Conservation (phyloP, 2,113 vertebrate species). For the Xiphophorus maculatus region DNA sequence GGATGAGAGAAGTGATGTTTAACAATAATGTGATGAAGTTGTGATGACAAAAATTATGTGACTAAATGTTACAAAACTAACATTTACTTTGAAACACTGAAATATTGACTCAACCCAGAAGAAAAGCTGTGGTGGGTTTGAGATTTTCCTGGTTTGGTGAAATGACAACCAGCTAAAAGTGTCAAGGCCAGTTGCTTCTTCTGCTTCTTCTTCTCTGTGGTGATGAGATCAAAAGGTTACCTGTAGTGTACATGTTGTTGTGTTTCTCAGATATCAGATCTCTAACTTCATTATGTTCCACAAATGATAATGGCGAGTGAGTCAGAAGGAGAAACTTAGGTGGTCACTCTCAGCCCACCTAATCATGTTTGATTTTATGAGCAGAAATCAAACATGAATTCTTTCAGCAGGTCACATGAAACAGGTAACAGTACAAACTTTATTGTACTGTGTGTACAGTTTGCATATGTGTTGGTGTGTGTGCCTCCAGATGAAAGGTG, state of each 20-base stretch:
- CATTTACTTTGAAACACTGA: too few species aligned
- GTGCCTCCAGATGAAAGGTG: conserved; percentile 64
- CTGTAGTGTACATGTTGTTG: too few species aligned
- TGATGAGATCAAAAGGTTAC: too few species aligned
- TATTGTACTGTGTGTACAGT: not conserved
- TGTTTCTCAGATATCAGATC: not conserved
- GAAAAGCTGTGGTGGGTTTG: too few species aligned
- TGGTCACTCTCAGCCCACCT: too few species aligned
- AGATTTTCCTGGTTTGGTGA: too few species aligned
- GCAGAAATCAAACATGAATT: conserved; percentile 7
- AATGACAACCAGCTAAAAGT: too few species aligned
- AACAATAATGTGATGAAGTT: not conserved
- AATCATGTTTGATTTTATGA: not conserved
- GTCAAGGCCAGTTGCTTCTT: too few species aligned
- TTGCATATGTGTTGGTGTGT: conserved; percentile 12
- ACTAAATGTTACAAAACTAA: too few species aligned
- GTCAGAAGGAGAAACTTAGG: not conserved
- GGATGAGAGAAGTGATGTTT: too few species aligned
- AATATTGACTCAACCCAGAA: too few species aligned
- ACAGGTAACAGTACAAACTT: not conserved
- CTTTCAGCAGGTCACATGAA: conserved; percentile 27
- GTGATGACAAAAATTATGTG: not conserved
- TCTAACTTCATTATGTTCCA: not conserved
- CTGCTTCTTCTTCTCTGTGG: too few species aligned
- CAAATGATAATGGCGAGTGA: not conserved